Base-by-base conservation (phyloP, 92 coral and sea anemone species). In the Palythoa grandis region DNA sequence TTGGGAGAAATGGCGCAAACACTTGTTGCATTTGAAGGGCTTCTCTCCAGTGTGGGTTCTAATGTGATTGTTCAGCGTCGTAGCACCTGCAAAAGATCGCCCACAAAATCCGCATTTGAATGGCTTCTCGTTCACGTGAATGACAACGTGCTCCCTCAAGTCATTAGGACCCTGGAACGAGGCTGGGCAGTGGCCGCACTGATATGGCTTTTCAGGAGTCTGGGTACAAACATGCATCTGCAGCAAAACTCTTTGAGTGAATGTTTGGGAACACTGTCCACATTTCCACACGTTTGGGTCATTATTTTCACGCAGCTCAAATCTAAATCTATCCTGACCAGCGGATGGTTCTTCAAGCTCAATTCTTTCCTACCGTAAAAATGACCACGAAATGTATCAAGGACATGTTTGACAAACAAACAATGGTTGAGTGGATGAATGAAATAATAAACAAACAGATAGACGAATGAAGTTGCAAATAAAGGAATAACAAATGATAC, bases 31-130 rank as follows among this genome's bases (percentile, higher is more conserved):
- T 74, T 90, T 96, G 83, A 96, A 96, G 23, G 99, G 99, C 72
- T 95, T 95, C 88, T 96, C 99, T 22, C 99, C 99, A 17, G 99
- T 96, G 83, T 96, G 99, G 52, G 99, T 96, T 63, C 99, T 82
- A 35, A 96, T 96, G 86, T 96, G 99, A 88, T 96, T 96, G 83
- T 93, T 95, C 47, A 96, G 91, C 1, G 99, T 96, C 72, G 99
- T 96, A 16, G 99, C 96, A n/a, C 99, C 99, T n/a, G 98, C 92
- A 60, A 96, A 96, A 29, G 99, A 93, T 68, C 99, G 95, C 77
- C 97, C 97, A 77, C 99, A 96, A 84, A 91, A 96, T 0, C 99
- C 99, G 90, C 99, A 96, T 78, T 96, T 96, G 79, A 96, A 96
- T 84, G 99, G 99, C 83, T 96, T 96, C 78, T 96, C 99, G 83